A percentile compares a stretch with the other conserved stretches of the same genome.
Evolutionary conservation across 1,140 invertebrate genomes (phyloP).

Genomic region (Homalodisca vitripennis): DNA sequence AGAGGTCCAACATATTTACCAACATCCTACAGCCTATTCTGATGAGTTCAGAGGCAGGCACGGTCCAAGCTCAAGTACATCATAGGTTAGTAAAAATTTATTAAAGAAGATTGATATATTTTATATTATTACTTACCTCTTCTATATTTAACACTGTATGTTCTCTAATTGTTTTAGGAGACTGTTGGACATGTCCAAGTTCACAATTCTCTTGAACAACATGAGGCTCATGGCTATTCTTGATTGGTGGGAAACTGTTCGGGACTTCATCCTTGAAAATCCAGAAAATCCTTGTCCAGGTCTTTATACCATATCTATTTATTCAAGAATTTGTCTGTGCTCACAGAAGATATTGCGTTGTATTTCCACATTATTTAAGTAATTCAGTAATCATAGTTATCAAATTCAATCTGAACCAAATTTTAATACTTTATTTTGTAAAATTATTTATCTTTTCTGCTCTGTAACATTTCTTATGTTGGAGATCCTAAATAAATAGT

Average conservation of each 20-base stretch:
- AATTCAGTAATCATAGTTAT: too few relatives aligned
- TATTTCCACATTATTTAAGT: too few relatives aligned
- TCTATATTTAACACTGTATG: background rate
- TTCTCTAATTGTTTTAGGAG: constrained; percentile 44
- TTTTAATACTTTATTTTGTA: too few relatives aligned
- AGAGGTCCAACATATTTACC: constrained; percentile 81
- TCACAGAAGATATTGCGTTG: too few relatives aligned
- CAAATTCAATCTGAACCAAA: too few relatives aligned
- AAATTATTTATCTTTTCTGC: too few relatives aligned
- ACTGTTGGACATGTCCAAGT: constrained; percentile 67
- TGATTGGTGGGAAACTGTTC: constrained; percentile 88
- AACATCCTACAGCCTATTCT: constrained; percentile 82
- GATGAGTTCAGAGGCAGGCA: constrained; percentile 14
- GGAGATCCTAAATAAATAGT: background rate
- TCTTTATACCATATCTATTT: too few relatives aligned
- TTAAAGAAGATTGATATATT: background rate
- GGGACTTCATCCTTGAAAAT: constrained; percentile 70
- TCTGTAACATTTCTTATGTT: too few relatives aligned
- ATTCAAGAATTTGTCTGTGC: too few relatives aligned
- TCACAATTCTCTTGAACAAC: constrained; percentile 91
- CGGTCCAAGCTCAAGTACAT: constrained; percentile 83
- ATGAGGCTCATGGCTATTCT: constrained; percentile 93
- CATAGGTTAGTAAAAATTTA: constrained; percentile 51
- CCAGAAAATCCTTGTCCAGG: constrained; percentile 33
- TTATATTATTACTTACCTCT: background rate